Evolutionary conservation across 2,888 invertebrate species (phyloP).

Genomic region (Allolobophora icterica): DNA sequence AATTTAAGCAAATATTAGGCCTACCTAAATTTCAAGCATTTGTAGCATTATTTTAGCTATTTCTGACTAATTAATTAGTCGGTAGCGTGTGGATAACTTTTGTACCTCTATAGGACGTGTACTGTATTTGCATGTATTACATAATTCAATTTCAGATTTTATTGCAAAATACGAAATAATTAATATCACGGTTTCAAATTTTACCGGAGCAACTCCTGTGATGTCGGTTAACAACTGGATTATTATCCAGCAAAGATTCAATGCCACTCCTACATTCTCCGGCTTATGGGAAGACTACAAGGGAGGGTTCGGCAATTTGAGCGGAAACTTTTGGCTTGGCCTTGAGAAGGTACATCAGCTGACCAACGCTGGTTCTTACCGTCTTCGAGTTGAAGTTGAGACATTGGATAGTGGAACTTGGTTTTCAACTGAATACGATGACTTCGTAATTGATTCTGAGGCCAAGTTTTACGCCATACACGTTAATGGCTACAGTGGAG

Average conservation of each 20-base stretch:
- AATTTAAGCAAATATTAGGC: no score
- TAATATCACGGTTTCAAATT: neutral
- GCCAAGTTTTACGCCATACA: neutral
- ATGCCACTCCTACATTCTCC: neutral
- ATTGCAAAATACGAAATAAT: neutral
- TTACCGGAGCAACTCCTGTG: neutral
- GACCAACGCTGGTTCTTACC: neutral
- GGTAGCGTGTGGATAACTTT: no score
- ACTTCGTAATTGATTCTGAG: neutral
- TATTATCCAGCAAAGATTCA: constrained; percentile 22
- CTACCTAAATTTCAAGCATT: no score
- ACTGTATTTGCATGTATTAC: no score
- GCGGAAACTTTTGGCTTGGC: constrained; percentile 20
- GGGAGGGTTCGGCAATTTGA: neutral
- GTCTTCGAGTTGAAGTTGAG: neutral
- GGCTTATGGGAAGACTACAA: constrained; percentile 22
- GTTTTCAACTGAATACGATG: constrained; percentile 12
- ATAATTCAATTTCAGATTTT: neutral
- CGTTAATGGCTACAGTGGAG: neutral
- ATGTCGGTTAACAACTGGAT: constrained; percentile 21
- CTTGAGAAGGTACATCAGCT: constrained; percentile 21
- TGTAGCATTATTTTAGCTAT: no score
- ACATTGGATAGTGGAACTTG: neutral
- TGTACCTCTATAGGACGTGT: no score
- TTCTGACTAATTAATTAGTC: no score